Base-by-base conservation (phyloP, 1,140 invertebrate genomes). In the Notospermus geniculatus region DNA sequence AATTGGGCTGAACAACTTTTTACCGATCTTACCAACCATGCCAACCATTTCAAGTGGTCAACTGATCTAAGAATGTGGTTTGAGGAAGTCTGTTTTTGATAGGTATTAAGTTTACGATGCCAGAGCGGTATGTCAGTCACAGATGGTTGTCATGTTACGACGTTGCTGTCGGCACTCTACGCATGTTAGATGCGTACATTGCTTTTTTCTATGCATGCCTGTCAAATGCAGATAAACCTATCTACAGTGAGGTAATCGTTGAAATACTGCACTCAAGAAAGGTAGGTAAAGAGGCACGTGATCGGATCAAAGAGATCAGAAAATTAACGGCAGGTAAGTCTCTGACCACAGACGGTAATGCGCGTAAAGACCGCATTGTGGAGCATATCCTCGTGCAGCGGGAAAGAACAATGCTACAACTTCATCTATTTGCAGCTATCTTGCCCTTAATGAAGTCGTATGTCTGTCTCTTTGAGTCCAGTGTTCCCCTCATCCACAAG, bases 131-230 rank as follows among this genome's bases (percentile, higher is more conserved):
- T 56, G 32, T 69, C 5, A 27, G 41, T 19, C 64, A 64, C 30
- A 13, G 62, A 27, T 71, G 67, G 65, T 52, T 71, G 4, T 71
- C 69, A 23, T 45, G 43, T 2, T 64, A 69, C 61, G 60, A 69
- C 61, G 56, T 62, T 1, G n/a, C 67, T 25, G 27, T 62, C 27
- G 39, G 50, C 43, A 62, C 54, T 13, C 23, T 46, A 9, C 17
- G 56, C 13, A 9, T 68, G 54, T 43, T 59, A 19, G 58, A 59
- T 59, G 62, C 62, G 9, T 67, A 54, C 22, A 36, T 22, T 22
- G 7, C 69, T 11, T 58, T 71, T 32, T 71, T 65, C 41, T 67
- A 2, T 28, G 23, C 19, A 9, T 63, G 59, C 9, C 11, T 63
- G 2, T 27, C 1, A 1, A n/a, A n/a, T n/a, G 11, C 15, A 36